phyloP scores from a whole-genome alignment of 2,888 invertebrate species.

The Catocala fraxini region DNA sequence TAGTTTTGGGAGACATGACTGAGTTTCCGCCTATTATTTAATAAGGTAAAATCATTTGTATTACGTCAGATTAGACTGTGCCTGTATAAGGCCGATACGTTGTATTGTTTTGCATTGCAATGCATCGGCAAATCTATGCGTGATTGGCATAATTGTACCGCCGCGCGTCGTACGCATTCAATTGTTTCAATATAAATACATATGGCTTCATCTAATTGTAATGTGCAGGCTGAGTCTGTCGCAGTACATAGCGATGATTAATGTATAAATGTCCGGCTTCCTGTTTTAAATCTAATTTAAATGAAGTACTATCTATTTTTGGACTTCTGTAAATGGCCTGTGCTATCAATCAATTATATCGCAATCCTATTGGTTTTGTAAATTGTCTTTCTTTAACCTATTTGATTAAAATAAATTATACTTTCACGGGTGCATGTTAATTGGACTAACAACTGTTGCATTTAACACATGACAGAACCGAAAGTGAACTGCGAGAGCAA shows the following conservation, averaged over 20 bases:
- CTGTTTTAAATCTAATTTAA: conserved; percentile 12
- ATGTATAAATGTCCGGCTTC: conserved; percentile 39
- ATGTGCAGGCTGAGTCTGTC: conserved; percentile 31
- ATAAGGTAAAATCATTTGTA: conserved; percentile 39
- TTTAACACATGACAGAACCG: conserved; percentile 39
- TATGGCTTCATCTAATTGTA: conserved; percentile 64
- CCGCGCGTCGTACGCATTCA: conserved; percentile 58
- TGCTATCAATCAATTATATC: no score
- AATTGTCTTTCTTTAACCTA: background rate
- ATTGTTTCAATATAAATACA: conserved; percentile 61
- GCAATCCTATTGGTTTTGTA: background rate
- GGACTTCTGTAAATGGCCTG: background rate
- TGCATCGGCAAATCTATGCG: conserved; percentile 62
- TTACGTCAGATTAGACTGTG: conserved; percentile 45
- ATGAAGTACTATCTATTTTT: background rate
- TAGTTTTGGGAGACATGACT: conserved; percentile 17
- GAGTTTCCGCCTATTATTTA: conserved; percentile 36
- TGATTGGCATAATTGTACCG: conserved; percentile 68
- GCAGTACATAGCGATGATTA: conserved; percentile 28
- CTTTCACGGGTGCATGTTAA: conserved; percentile 35
- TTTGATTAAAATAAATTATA: conserved; percentile 15
- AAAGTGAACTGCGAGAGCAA: conserved; percentile 36
- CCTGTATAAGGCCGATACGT: conserved; percentile 19
- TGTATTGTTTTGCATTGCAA: conserved; percentile 56
- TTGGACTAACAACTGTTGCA: conserved; percentile 19